Evolutionary conservation across 2,113 vertebrate genomes (phyloP).

Genomic region (Hiodon tergisus): DNA sequence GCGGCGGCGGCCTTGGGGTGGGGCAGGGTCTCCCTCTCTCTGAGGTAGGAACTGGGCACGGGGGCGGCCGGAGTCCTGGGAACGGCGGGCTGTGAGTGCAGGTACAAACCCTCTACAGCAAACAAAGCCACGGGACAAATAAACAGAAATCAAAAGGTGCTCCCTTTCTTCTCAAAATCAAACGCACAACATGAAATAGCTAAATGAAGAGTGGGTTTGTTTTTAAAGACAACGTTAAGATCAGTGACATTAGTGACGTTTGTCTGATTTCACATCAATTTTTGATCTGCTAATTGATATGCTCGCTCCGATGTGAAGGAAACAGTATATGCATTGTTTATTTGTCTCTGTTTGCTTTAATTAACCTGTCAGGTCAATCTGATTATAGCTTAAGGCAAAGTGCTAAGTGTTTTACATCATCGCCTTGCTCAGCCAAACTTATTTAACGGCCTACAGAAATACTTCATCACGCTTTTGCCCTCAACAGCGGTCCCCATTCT

Average conservation of each 20-base stretch:
- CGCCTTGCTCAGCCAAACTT: not conserved
- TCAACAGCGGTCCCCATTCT: not conserved
- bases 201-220: not conserved
- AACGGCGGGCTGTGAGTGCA: conserved; percentile 69
- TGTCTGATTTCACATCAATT: too few relatives aligned
- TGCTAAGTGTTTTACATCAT: not conserved
- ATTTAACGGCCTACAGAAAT: not conserved
- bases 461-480: not conserved
- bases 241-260: too few relatives aligned
- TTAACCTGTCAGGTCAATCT: not conserved
- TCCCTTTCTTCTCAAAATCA: conserved; percentile 6
- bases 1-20: conserved; percentile 70
- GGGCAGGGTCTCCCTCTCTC: conserved; percentile 61
- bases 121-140: conserved; percentile 28
- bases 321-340: conserved; percentile 3
- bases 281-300: too few relatives aligned
- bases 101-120: conserved; percentile 82
- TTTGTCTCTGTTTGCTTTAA: not conserved
- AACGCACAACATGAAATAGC: not conserved
- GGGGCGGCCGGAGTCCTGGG: conserved; percentile 61
- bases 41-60: conserved; percentile 54
- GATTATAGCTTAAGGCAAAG: not conserved
- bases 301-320: not conserved
- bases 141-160: not conserved
- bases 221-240: too few relatives aligned